Conservation (phyloP, 2,113 vertebrate species). For the Rhabdomys dilectus region DNA sequence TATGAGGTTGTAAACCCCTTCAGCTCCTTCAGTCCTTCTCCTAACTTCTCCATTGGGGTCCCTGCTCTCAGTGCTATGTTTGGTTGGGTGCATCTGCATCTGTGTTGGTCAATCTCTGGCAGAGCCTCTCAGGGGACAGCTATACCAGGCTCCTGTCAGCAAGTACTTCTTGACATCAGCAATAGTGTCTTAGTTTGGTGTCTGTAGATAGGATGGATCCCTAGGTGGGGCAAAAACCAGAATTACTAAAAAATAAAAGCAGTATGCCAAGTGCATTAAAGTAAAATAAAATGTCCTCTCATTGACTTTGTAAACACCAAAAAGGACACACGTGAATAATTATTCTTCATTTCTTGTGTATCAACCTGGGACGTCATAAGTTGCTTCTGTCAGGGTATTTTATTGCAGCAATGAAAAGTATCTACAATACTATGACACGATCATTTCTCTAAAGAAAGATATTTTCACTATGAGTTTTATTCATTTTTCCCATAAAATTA, state of each 20-base stretch:
- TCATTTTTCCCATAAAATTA: not conserved
- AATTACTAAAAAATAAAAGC: not conserved
- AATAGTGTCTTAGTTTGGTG: too few relatives aligned
- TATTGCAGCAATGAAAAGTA: not conserved
- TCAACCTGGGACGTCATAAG: not conserved
- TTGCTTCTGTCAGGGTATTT: not conserved
- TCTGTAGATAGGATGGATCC: too few relatives aligned
- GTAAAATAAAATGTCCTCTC: not conserved
- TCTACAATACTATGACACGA: too few relatives aligned
- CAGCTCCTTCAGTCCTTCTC: too few relatives aligned
- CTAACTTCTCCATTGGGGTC: too few relatives aligned
- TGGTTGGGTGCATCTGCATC: too few relatives aligned
- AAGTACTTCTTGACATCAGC: too few relatives aligned
- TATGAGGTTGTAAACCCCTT: too few relatives aligned
- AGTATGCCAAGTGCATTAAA: not conserved
- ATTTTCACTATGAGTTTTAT: not conserved
- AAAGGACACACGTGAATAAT: not conserved
- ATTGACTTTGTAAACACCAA: not conserved
- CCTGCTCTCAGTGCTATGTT: too few relatives aligned
- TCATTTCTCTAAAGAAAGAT: conserved; percentile 15
- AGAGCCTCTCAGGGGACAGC: too few relatives aligned
- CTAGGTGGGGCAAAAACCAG: not conserved
- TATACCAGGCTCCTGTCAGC: too few relatives aligned
- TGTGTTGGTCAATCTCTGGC: too few relatives aligned
- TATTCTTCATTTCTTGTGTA: not conserved